Percentiles rank a stretch among this genome's conserved stretches.
Evolutionary conservation across 2,113 vertebrate species (phyloP).

Genomic region (Malurus elegans): DNA sequence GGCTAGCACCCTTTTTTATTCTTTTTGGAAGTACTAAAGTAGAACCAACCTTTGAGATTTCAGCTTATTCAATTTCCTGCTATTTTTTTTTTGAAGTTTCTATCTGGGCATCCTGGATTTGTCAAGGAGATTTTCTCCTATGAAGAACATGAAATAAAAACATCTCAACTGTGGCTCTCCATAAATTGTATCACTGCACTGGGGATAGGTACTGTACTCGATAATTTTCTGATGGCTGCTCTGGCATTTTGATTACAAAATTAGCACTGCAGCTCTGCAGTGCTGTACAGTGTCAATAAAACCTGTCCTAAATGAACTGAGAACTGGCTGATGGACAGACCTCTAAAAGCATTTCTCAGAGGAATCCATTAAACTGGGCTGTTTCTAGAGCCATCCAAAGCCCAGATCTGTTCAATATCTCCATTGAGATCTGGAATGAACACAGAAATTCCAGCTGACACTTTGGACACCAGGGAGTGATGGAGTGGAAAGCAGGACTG

Average conservation of each 20-base stretch:
- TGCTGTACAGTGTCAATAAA: background rate
- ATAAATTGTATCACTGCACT: slow-evolving; percentile 15
- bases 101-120: slow-evolving; percentile 36
- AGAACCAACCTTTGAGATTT: background rate
- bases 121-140: slow-evolving; percentile 54
- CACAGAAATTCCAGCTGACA: background rate
- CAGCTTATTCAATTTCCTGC: background rate
- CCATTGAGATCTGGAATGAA: background rate
- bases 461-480: background rate
- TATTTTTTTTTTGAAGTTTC: background rate
- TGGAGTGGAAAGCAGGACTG: background rate
- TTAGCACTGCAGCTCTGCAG: background rate
- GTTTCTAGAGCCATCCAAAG: background rate
- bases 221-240: slow-evolving; percentile 44
- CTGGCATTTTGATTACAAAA: slow-evolving; percentile 45
- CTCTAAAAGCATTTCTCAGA: background rate
- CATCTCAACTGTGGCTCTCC: slow-evolving; percentile 29
- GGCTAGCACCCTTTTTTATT: background rate
- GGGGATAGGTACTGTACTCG: background rate
- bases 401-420: background rate
- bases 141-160: slow-evolving; percentile 54
- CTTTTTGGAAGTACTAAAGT: slow-evolving; percentile 15
- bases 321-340: background rate
- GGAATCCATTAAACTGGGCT: rapidly evolving
- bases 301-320: background rate